These are phyloP conservation scores for Halotydeus destructor DNA, from an alignment of 1,140 invertebrate genomes.

Conservation along the genomic window DNA sequence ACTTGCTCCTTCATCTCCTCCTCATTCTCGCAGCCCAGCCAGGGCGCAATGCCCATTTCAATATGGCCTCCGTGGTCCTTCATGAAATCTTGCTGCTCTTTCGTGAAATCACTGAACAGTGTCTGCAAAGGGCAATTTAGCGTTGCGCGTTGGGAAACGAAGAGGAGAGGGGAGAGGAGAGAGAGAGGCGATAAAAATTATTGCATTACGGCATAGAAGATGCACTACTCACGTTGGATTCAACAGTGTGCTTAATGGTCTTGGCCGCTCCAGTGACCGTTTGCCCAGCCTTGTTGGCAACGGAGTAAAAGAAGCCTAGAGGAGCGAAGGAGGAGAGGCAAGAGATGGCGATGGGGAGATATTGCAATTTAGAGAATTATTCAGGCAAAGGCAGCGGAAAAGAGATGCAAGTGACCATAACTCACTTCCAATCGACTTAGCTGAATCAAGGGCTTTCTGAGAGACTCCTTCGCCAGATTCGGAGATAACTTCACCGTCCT, in stretches of 20 bases:
- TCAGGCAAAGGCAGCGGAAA: slow-evolving; percentile 1
- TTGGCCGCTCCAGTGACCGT: slow-evolving; percentile 51
- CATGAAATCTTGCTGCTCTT: slow-evolving; percentile 85
- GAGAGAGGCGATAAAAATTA: neutral
- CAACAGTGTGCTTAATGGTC: slow-evolving; percentile 84
- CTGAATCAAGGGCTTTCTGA: slow-evolving; percentile 69
- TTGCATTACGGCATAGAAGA: neutral
- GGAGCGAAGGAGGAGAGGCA: neutral
- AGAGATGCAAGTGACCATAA: slow-evolving; percentile 2
- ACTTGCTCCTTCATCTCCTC: slow-evolving; percentile 79
- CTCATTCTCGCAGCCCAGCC: slow-evolving; percentile 72
- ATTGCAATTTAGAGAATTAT: neutral
- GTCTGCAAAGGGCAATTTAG: slow-evolving; percentile 42
- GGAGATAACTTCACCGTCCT: too few relatives aligned
- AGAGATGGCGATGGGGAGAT: neutral
- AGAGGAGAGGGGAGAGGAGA: neutral
- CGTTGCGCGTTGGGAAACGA: neutral
- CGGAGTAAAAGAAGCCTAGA: slow-evolving; percentile 51
- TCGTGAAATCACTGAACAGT: slow-evolving; percentile 80
- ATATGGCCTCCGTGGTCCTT: slow-evolving; percentile 49
- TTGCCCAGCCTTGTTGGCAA: slow-evolving; percentile 66
- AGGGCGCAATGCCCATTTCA: slow-evolving; percentile 61
- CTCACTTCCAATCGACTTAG: slow-evolving; percentile 56
- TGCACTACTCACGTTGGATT: slow-evolving; percentile 62
- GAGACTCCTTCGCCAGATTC: slow-evolving; percentile 40